Percentiles rank a stretch among this genome's conserved stretches.
These are phyloP conservation scores for Mastomys coucha DNA, from an alignment of 2,113 vertebrate species.

Conservation along the genomic window DNA sequence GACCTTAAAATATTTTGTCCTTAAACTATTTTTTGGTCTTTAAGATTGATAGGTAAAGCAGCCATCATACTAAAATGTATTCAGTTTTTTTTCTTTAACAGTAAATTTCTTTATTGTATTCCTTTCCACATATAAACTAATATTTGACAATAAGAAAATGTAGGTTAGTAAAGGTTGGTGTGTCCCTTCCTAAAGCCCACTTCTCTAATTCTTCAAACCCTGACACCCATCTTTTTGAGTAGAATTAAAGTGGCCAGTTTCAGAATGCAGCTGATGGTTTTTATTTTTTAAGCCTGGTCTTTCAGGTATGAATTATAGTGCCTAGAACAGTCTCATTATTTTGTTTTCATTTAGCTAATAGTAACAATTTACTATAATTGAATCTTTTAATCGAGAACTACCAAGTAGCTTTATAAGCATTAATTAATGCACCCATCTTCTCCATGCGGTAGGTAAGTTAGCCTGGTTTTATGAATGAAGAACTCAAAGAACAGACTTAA, in stretches of 20 bases:
- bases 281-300: slow-evolving; percentile 60
- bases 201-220: slow-evolving; percentile 8
- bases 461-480: slow-evolving; percentile 65
- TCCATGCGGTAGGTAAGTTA: slow-evolving; percentile 67
- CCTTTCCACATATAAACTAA: background rate
- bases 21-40: slow-evolving; percentile 5
- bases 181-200: background rate
- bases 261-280: background rate
- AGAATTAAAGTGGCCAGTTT: background rate
- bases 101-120: background rate
- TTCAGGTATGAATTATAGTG: slow-evolving; percentile 66
- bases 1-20: slow-evolving; percentile 21
- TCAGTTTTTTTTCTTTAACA: background rate
- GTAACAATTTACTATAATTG: slow-evolving; percentile 80
- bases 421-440: slow-evolving; percentile 73
- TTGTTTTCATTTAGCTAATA: slow-evolving; percentile 78
- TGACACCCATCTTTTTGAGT: background rate
- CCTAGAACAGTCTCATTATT: slow-evolving; percentile 68
- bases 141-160: background rate
- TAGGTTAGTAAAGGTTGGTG: background rate
- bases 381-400: slow-evolving; percentile 80
- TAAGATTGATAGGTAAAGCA: slow-evolving; percentile 25
- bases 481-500: slow-evolving; percentile 67
- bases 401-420: slow-evolving; percentile 71
- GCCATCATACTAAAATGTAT: background rate